These are phyloP conservation scores for Acanthisitta chloris DNA, from an alignment of 2,113 vertebrate genomes.

Conservation along the genomic window DNA sequence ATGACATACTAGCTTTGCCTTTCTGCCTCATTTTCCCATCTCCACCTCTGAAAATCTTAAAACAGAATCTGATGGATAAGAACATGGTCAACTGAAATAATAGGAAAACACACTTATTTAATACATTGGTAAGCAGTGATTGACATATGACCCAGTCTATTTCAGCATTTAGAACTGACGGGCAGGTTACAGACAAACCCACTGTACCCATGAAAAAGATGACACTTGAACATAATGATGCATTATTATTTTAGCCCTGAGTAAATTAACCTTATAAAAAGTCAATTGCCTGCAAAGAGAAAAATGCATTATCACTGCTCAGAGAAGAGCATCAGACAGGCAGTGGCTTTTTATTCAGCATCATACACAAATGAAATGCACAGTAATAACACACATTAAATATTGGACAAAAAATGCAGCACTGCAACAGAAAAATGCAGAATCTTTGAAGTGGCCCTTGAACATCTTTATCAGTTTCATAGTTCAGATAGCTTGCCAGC, in stretches of 20 bases:
- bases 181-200: conserved; percentile 14
- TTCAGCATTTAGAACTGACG: background rate
- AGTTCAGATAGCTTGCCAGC: background rate
- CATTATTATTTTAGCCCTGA: background rate
- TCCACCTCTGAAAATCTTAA: background rate
- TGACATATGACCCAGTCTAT: background rate
- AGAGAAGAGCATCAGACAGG: background rate
- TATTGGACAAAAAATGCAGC: background rate
- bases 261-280: conserved; percentile 33
- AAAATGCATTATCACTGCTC: background rate
- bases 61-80: background rate
- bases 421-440: background rate
- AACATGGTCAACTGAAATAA: background rate
- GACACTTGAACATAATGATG: background rate
- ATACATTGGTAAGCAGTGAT: background rate
- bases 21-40: background rate
- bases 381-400: background rate
- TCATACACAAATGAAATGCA: background rate
- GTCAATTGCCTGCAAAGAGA: background rate
- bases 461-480: background rate
- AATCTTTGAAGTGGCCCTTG: background rate
- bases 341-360: background rate
- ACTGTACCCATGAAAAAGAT: background rate
- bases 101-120: background rate
- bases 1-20: background rate